phyloP scores from a whole-genome alignment of 2,113 vertebrate species.

The Oncorhynchus kisutch region DNA sequence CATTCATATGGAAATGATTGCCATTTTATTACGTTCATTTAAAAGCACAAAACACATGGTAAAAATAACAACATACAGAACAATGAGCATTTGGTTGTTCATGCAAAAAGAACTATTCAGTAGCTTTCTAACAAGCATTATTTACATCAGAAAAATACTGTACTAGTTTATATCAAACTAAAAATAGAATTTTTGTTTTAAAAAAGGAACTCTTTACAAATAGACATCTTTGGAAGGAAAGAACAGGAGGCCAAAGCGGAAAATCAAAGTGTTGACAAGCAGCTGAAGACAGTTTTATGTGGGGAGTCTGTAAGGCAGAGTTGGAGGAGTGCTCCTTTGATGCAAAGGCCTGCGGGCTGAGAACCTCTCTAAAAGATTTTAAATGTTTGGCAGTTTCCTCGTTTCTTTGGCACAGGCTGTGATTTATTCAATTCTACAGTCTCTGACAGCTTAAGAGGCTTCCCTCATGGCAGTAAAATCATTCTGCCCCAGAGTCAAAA shows the following conservation, averaged over 20 bases:
- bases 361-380: conserved; percentile 50
- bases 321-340: conserved; percentile 25
- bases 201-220: conserved; percentile 51
- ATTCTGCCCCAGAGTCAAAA: conserved; percentile 7
- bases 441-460: conserved; percentile 64
- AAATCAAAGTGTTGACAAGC: conserved; percentile 35
- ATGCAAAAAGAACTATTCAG: conserved; percentile 54
- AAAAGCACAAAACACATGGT: conserved; percentile 68
- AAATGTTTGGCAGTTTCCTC: conserved; percentile 57
- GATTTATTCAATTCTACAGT: conserved; percentile 61
- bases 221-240: conserved; percentile 41
- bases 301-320: conserved; percentile 42
- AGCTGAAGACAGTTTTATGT: conserved; percentile 38
- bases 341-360: conserved; percentile 54
- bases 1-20: conserved; percentile 35
- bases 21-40: conserved; percentile 72
- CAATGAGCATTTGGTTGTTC: conserved; percentile 25
- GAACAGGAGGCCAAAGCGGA: conserved; percentile 15
- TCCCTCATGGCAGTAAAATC: conserved; percentile 53
- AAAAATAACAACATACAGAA: conserved; percentile 4
- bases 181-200: conserved; percentile 47
- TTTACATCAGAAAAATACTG: conserved; percentile 77
- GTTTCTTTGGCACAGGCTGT: conserved; percentile 50
- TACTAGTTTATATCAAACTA: conserved; percentile 62
- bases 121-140: conserved; percentile 65